Evolutionary conservation across 2,888 invertebrate species (phyloP).

Genomic region (Erebia ligea): DNA sequence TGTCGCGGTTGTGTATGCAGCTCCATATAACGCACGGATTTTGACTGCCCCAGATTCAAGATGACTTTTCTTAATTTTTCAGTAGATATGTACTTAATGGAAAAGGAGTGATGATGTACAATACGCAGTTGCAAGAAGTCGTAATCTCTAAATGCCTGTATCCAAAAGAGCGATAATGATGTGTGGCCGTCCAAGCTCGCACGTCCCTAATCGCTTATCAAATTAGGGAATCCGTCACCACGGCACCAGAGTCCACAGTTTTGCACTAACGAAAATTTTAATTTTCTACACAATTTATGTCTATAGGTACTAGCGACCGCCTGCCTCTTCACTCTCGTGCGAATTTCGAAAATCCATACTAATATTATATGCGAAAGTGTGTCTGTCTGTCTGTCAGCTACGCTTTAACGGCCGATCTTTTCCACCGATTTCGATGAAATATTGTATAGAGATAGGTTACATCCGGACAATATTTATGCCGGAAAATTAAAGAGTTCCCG

Average conservation of each 20-base stretch:
- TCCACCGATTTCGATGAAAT: too few relatives aligned
- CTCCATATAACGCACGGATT: too few relatives aligned
- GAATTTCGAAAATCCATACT: too few relatives aligned
- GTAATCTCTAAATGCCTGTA: conserved; percentile 28
- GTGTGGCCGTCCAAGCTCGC: conserved; percentile 66
- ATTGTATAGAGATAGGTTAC: too few relatives aligned
- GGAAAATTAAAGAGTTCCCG: too few relatives aligned
- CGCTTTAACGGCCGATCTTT: too few relatives aligned
- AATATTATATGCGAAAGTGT: not conserved
- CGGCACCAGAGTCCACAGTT: conserved; percentile 50
- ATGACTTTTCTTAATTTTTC: not conserved
- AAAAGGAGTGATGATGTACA: not conserved
- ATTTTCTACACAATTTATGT: not conserved
- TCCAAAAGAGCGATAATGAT: conserved; percentile 36
- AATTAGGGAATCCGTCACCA: conserved; percentile 62
- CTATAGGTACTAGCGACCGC: too few relatives aligned
- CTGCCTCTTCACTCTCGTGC: too few relatives aligned
- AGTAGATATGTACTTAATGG: not conserved
- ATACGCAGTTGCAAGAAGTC: conserved; percentile 5
- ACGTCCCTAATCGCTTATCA: conserved; percentile 77
- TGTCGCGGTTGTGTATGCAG: too few relatives aligned
- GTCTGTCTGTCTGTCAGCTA: too few relatives aligned
- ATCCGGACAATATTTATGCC: too few relatives aligned
- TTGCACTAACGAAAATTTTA: conserved; percentile 63
- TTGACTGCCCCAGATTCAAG: too few relatives aligned